Percentiles rank a stretch among this genome's conserved stretches.
Evolutionary conservation across 2,113 vertebrate species (phyloP).

Genomic region (Grammatotria lemairii): DNA sequence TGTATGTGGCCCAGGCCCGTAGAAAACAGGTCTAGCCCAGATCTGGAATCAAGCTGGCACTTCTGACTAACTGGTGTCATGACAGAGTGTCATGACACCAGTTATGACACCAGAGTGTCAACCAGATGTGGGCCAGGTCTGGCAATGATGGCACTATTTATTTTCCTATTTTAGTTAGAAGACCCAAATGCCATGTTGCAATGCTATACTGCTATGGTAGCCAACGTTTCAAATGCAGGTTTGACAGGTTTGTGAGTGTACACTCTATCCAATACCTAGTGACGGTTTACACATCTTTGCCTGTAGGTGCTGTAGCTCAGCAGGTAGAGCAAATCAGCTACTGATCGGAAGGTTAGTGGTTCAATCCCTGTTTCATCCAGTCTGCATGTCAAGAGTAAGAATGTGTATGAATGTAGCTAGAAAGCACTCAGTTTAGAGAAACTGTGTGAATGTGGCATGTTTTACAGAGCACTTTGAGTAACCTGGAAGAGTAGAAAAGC

Average conservation of each 20-base stretch:
- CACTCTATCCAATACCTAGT: neutral
- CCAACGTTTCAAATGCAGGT: neutral
- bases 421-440: neutral
- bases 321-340: neutral
- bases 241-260: neutral
- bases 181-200: neutral
- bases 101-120: neutral
- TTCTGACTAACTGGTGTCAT: neutral
- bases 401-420: neutral
- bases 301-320: neutral
- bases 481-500: neutral
- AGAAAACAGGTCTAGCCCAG: neutral
- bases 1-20: neutral
- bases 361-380: neutral
- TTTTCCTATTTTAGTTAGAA: neutral
- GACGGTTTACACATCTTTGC: neutral
- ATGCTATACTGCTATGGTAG: neutral
- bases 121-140: neutral
- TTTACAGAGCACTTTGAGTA: neutral
- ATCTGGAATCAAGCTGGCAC: neutral
- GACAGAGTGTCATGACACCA: neutral
- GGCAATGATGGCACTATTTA: neutral
- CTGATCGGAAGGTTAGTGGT: neutral
- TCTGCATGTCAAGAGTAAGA: neutral
- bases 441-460: neutral